Conservation (phyloP, 2,113 vertebrate species). For the Cygnus buccinator region DNA sequence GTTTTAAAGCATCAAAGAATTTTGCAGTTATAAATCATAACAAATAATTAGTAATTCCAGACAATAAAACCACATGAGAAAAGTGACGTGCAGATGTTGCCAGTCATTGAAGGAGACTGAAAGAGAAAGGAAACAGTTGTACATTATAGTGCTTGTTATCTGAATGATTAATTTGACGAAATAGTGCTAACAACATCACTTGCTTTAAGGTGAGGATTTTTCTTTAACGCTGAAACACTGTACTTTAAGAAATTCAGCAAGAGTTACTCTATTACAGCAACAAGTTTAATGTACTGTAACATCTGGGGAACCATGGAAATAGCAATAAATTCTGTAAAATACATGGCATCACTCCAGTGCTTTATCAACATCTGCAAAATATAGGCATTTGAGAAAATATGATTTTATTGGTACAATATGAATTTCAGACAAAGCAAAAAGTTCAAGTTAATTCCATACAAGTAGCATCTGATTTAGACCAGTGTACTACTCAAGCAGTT, state of each 20-base stretch:
- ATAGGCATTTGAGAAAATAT: background rate
- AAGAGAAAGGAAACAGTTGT: slow-evolving; percentile 11
- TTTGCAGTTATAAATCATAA: slow-evolving; percentile 46
- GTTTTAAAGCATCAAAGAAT: slow-evolving; percentile 57
- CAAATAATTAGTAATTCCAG: slow-evolving; percentile 21
- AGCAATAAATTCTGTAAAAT: background rate
- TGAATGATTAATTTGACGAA: slow-evolving; percentile 31
- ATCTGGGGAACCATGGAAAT: slow-evolving; percentile 4
- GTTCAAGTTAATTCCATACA: background rate
- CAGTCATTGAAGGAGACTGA: background rate
- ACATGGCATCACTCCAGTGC: slow-evolving; percentile 1
- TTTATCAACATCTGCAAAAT: slow-evolving; percentile 33
- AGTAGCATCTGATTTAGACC: background rate
- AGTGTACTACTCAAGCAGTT: background rate
- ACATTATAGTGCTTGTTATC: background rate
- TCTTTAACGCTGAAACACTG: background rate
- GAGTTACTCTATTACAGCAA: background rate
- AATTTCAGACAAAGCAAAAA: slow-evolving; percentile 1
- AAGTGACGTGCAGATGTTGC: slow-evolving; percentile 11
- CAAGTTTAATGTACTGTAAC: background rate
- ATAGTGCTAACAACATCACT: background rate
- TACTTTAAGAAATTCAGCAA: slow-evolving; percentile 2
- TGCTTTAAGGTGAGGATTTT: background rate
- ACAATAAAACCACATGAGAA: background rate
- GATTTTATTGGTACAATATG: background rate